phyloP scores from a whole-genome alignment of 2,797 vertebrate species.

The Phalloptychus januarius region DNA sequence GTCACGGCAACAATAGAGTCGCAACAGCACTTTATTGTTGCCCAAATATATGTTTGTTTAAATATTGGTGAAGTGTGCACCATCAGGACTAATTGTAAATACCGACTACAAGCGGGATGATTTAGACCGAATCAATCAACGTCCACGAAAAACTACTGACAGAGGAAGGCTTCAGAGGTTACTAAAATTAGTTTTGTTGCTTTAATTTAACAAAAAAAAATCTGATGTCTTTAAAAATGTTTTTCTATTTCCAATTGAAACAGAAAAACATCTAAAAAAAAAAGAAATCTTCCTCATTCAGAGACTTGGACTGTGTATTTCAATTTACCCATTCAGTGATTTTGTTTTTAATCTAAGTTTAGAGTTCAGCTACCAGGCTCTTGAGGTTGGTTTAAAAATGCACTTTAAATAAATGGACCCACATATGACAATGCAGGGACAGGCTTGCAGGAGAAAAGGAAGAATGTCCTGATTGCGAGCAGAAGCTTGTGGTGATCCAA shows the following conservation, averaged over 20 bases:
- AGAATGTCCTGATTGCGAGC: background rate
- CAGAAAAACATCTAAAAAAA: background rate
- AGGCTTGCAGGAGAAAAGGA: background rate
- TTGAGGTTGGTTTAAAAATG: background rate
- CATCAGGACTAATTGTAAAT: background rate
- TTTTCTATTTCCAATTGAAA: background rate
- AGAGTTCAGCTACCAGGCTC: background rate
- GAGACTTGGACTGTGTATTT: background rate
- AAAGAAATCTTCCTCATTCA: background rate
- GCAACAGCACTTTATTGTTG: background rate
- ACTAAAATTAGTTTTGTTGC: background rate
- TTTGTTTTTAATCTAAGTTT: background rate
- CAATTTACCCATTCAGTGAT: background rate
- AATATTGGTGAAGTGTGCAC: background rate
- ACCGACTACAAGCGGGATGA: background rate
- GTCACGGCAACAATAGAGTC: background rate
- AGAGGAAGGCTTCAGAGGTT: background rate
- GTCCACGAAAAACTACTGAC: background rate
- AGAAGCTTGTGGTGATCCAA: background rate
- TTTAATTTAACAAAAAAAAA: background rate
- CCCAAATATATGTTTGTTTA: background rate
- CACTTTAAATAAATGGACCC: background rate
- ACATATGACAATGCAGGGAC: background rate
- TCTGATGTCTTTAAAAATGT: background rate
- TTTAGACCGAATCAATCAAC: background rate